phyloP scores from a whole-genome alignment of 2,888 invertebrate species.

The Blera fallax region DNA sequence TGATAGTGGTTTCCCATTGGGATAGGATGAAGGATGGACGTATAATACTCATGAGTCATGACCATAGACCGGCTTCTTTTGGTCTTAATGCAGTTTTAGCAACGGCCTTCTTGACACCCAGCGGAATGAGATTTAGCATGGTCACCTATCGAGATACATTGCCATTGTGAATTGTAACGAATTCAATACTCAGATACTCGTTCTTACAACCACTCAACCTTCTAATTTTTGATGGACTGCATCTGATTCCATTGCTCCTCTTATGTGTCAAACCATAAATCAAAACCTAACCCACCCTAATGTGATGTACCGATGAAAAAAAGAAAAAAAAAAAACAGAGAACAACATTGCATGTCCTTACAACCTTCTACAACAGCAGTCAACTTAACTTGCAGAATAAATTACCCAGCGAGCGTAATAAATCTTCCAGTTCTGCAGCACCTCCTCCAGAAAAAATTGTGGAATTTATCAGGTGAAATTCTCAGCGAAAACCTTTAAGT shows the following conservation, averaged over 20 bases:
- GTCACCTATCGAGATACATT: too few species aligned
- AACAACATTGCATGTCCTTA: constrained; percentile 31
- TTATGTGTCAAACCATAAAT: not conserved
- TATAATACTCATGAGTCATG: too few species aligned
- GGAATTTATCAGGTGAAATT: constrained; percentile 29
- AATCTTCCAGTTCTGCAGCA: constrained; percentile 35
- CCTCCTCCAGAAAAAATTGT: constrained; percentile 14
- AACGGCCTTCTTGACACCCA: too few species aligned
- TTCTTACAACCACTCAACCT: too few species aligned
- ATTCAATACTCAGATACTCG: too few species aligned
- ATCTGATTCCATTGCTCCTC: not conserved
- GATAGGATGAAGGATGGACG: too few species aligned
- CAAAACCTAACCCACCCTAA: constrained; percentile 19
- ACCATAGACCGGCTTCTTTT: too few species aligned
- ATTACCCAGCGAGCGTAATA: constrained; percentile 40
- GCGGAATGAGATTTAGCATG: too few species aligned
- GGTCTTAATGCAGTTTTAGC: too few species aligned
- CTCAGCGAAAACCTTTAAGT: constrained; percentile 14
- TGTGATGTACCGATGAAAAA: not conserved
- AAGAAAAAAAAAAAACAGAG: not conserved
- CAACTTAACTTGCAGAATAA: constrained; percentile 35
- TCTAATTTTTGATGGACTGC: not conserved
- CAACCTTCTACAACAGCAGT: not conserved
- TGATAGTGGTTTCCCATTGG: too few species aligned
- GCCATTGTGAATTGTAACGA: too few species aligned